Conservation (phyloP, 2,113 vertebrate species). For the Microtus oregoni region DNA sequence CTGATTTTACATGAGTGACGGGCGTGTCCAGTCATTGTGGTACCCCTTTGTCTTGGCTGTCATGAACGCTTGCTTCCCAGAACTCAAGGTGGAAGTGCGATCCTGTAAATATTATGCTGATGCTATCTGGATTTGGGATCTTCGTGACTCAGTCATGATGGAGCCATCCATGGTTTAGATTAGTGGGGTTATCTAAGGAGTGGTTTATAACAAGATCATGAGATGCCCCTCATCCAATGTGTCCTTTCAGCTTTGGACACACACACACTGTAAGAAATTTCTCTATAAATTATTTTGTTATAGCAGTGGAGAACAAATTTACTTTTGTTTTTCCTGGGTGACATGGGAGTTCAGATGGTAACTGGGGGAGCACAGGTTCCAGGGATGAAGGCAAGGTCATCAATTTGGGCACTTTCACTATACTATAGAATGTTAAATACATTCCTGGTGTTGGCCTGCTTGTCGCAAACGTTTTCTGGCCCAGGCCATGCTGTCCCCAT, state of each 20-base stretch:
- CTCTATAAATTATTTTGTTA: background rate
- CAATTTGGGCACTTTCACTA: background rate
- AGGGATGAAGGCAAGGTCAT: background rate
- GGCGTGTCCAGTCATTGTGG: accelerated
- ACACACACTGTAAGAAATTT: background rate
- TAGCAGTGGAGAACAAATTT: background rate
- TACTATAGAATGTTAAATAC: background rate
- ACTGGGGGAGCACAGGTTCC: background rate
- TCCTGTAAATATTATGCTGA: background rate
- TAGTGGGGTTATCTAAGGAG: background rate
- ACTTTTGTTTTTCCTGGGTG: background rate
- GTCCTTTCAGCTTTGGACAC: background rate
- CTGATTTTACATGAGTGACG: background rate
- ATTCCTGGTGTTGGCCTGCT: background rate
- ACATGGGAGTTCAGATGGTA: too few relatives aligned
- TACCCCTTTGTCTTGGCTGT: background rate
- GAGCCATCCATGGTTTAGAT: background rate
- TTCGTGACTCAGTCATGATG: background rate
- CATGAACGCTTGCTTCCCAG: background rate
- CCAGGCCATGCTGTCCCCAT: background rate
- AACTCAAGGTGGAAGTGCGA: background rate
- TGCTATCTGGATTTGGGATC: background rate
- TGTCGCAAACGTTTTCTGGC: too few relatives aligned
- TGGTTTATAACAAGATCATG: background rate
- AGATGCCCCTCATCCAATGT: background rate